phyloP scores from a whole-genome alignment of 1,140 invertebrate species.

The Scaptomyza pallida region DNA sequence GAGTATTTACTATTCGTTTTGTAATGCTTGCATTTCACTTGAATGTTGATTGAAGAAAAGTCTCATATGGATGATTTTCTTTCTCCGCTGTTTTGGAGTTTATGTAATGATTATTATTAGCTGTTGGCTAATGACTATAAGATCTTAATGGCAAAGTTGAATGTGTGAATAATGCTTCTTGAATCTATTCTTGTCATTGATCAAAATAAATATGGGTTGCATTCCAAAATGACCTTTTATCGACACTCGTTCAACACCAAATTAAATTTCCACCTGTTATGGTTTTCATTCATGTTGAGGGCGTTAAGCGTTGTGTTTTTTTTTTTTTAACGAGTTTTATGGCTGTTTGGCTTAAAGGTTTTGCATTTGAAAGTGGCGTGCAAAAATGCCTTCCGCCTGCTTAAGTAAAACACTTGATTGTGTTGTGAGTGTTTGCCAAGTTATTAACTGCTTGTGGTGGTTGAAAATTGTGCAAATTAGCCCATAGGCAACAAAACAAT shows the following conservation, averaged over 20 bases:
- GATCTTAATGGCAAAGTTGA: conserved; percentile 13
- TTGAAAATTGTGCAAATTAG: conserved; percentile 69
- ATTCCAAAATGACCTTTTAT: conserved; percentile 33
- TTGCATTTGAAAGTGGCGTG: conserved; percentile 23
- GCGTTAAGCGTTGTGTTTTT: too few relatives aligned
- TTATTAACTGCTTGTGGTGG: conserved; percentile 62
- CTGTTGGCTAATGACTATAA: conserved; percentile 61
- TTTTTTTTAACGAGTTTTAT: conserved; percentile 14
- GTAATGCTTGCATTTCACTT: conserved; percentile 2
- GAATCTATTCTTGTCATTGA: conserved; percentile 39
- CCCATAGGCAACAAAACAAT: conserved; percentile 70
- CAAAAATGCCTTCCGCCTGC: conserved; percentile 37
- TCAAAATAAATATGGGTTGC: too few relatives aligned
- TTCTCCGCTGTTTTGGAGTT: conserved; percentile 38
- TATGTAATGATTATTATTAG: conserved; percentile 56
- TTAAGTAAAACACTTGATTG: conserved; percentile 60
- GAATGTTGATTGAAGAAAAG: conserved; percentile 45
- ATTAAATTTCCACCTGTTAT: conserved; percentile 3
- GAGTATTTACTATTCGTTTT: conserved; percentile 27
- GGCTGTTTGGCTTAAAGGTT: background rate
- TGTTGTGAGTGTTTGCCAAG: conserved; percentile 59
- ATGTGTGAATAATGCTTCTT: background rate
- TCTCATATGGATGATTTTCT: conserved; percentile 24
- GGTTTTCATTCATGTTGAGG: background rate
- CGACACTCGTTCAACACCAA: conserved; percentile 26